Conservation (phyloP, 2,797 vertebrate genomes). For the Sebastes glaucus region DNA sequence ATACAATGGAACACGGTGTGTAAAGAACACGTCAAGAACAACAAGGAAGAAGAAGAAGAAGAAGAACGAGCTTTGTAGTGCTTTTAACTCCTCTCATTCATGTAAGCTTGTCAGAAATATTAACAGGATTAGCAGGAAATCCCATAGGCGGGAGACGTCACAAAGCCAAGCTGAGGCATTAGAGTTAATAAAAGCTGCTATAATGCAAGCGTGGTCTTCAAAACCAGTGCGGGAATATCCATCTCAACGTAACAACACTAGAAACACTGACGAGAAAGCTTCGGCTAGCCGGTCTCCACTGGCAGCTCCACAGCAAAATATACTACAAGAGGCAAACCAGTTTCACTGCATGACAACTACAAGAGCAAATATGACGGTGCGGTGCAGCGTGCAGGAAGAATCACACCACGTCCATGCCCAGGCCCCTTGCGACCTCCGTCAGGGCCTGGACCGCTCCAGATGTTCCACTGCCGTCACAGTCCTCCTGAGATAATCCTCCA, state of each 20-base stretch:
- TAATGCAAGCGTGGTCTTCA: neutral
- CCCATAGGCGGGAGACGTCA: neutral
- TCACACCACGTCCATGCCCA: slow-evolving; percentile 87
- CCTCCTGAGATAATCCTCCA: slow-evolving; percentile 51
- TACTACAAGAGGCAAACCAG: neutral
- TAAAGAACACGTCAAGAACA: neutral
- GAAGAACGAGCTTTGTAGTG: neutral
- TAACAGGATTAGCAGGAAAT: neutral
- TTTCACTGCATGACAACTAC: neutral
- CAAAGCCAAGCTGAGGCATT: neutral
- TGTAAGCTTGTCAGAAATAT: neutral
- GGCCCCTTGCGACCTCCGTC: slow-evolving; percentile 83
- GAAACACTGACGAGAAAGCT: neutral
- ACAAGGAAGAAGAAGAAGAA: neutral
- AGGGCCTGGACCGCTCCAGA: slow-evolving; percentile 82
- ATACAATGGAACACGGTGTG: neutral
- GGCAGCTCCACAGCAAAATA: neutral
- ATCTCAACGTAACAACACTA: neutral
- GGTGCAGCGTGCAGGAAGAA: neutral
- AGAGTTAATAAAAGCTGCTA: neutral
- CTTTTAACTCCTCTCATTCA: slow-evolving; percentile 5
- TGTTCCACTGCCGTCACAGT: slow-evolving; percentile 48
- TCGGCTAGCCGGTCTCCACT: neutral
- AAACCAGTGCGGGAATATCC: neutral
- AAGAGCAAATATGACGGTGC: neutral